Base-by-base conservation (phyloP, 2,113 vertebrate species). In the Engraulis encrasicolus region DNA sequence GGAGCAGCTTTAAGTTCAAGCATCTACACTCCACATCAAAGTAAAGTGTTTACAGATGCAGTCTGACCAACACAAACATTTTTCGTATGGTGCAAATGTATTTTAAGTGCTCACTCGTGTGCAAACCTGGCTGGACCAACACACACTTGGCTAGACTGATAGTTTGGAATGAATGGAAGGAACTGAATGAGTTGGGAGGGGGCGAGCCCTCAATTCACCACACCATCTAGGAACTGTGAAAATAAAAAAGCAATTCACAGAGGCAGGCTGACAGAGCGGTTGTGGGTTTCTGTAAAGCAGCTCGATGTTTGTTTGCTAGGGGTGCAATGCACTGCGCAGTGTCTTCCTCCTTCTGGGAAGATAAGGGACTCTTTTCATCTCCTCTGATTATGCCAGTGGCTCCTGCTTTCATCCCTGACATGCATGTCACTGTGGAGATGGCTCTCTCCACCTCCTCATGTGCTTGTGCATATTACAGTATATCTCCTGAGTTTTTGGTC, bases 351-450 rank as follows among this genome's bases (percentile, higher is more conserved):
- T 11, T 4, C 40, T 45, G 9, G 27, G 15, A 5, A 27, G 61
- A 71, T 71, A 71, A 71, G 34, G 61, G 23, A 71, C 15, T 12
- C 61, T 71, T 71, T 71, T 74, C 12, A 74, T 74, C 66, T 77
- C 37, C 89, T 18, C 79, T 74, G 71, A 45, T 78, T 58, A 45
- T 19, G 87, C 89, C 91, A 92, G 87, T 83, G 85, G 85, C 83
- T 80, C 85, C 18, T 74, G 86, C 90, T 93, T 92, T 93, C 91
- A 94, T 93, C 89, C 83, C 84, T 66, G 79, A 77, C 79, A 91
- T 82, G 87, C 88, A 45, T 92, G 92, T 93, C 92, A 90, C 9
- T 66, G 17, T n/a, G n/a, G 27, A 84, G 82, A 85, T 90, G 81
- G 81, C 79, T 90, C 34, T 79, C 87, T 90, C 85, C 92, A 92